phyloP scores from a whole-genome alignment of 2,797 vertebrate genomes.

The Lutjanus argentimaculatus region DNA sequence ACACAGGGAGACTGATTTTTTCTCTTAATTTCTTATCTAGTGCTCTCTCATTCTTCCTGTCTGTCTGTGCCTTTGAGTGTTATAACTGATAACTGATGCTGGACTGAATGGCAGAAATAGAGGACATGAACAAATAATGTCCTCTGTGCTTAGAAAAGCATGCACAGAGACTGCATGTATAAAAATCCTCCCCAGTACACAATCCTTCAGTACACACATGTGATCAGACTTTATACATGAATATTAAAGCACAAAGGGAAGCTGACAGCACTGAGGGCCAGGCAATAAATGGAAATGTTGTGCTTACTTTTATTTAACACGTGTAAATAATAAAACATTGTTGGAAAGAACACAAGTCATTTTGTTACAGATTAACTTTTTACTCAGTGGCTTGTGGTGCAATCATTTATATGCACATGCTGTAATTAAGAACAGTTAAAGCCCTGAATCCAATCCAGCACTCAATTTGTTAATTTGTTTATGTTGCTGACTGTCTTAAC shows the following conservation, averaged over 20 bases:
- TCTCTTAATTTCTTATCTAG: slow-evolving; percentile 22
- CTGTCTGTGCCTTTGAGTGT: slow-evolving; percentile 6
- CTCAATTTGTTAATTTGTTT: slow-evolving; percentile 28
- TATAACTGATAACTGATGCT: slow-evolving; percentile 16
- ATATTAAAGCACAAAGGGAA: slow-evolving; percentile 5
- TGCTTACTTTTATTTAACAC: neutral
- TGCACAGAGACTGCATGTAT: neutral
- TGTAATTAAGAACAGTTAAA: slow-evolving; percentile 21
- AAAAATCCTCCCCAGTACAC: neutral
- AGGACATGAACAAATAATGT: slow-evolving; percentile 14
- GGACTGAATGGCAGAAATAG: slow-evolving; percentile 3
- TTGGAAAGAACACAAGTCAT: neutral
- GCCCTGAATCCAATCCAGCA: slow-evolving; percentile 3
- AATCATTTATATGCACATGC: neutral
- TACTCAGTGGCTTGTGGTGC: neutral
- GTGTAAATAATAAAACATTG: slow-evolving; percentile 25
- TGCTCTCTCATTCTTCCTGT: neutral
- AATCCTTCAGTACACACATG: neutral
- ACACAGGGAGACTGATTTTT: slow-evolving; percentile 26
- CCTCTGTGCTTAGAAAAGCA: slow-evolving; percentile 5
- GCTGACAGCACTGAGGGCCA: neutral
- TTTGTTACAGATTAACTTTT: slow-evolving; percentile 24
- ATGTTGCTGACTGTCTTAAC: slow-evolving; percentile 36
- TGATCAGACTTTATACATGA: slow-evolving; percentile 5
- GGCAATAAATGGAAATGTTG: neutral